A percentile compares a stretch with the other conserved stretches of the same genome.
phyloP scores from a whole-genome alignment of 1,140 invertebrate species.

The Alviniconcha marisindica region DNA sequence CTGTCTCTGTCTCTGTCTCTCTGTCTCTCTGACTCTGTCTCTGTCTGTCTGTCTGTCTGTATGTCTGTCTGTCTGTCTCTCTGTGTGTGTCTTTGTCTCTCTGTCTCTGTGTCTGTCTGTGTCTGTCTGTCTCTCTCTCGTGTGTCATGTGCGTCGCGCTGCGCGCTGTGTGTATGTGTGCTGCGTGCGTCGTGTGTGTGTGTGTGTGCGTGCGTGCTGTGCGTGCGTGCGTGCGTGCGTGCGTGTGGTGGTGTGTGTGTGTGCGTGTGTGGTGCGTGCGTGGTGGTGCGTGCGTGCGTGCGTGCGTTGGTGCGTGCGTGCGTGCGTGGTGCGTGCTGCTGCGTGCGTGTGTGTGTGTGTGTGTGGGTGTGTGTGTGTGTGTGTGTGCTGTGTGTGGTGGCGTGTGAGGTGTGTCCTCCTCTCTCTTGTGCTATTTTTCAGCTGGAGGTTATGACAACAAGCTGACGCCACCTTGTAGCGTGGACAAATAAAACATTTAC shows the following conservation, averaged over 20 bases:
- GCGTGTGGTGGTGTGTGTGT: too few relatives aligned
- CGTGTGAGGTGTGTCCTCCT: too few relatives aligned
- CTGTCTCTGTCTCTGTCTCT: slow-evolving; percentile 26
- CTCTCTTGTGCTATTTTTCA: too few relatives aligned
- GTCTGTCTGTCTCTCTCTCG: neutral
- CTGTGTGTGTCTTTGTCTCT: neutral
- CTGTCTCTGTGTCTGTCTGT: neutral
- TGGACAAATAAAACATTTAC: too few relatives aligned
- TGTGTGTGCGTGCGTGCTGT: neutral
- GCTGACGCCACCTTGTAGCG: too few relatives aligned
- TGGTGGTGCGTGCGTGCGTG: neutral
- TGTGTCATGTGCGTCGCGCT: neutral
- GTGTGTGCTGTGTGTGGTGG: neutral
- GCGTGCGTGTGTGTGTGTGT: slow-evolving; percentile 32
- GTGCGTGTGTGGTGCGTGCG: too few relatives aligned
- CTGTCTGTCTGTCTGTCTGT: slow-evolving; percentile 25
- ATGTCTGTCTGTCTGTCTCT: neutral
- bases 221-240: neutral
- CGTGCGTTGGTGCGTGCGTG: neutral
- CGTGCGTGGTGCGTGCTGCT: neutral
- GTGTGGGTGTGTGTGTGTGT: neutral
- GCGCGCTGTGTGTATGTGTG: too few relatives aligned
- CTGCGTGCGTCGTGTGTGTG: neutral
- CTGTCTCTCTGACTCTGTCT: slow-evolving; percentile 21
- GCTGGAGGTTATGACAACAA: too few relatives aligned